Conservation (phyloP, 2,113 vertebrate species). For the Edolisoma coerulescens region DNA sequence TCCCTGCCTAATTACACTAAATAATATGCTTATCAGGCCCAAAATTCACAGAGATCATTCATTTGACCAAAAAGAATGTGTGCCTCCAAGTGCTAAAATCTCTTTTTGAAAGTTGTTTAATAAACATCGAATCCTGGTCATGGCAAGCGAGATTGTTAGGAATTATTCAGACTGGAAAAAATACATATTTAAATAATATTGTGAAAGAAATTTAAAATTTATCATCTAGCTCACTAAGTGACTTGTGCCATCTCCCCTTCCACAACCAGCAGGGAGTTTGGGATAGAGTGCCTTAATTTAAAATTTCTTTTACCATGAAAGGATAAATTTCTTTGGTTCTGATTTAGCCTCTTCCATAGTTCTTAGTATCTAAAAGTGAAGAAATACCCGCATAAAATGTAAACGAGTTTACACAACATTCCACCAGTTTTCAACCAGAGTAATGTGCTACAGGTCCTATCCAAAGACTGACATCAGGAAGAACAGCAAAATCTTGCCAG, state of each 20-base stretch:
- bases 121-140: slow-evolving; percentile 46
- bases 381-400: background rate
- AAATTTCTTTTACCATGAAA: slow-evolving; percentile 48
- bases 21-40: background rate
- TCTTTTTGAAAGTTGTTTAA: slow-evolving; percentile 51
- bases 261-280: slow-evolving; percentile 22
- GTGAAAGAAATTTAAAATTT: slow-evolving; percentile 46
- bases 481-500: background rate
- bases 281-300: slow-evolving; percentile 25
- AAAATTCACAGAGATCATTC: background rate
- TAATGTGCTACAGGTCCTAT: background rate
- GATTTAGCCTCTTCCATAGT: background rate
- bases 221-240: background rate
- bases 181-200: slow-evolving; percentile 64
- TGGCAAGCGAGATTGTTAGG: slow-evolving; percentile 35
- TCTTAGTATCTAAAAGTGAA: background rate
- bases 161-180: slow-evolving; percentile 62
- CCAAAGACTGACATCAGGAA: background rate
- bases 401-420: background rate
- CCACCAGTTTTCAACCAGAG: background rate
- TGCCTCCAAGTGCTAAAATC: background rate
- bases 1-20: slow-evolving; percentile 17
- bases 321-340: background rate
- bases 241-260: slow-evolving; percentile 15
- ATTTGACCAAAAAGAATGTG: slow-evolving; percentile 32